Conservation (phyloP, 2,113 vertebrate genomes). For the Actenoides hombroni region DNA sequence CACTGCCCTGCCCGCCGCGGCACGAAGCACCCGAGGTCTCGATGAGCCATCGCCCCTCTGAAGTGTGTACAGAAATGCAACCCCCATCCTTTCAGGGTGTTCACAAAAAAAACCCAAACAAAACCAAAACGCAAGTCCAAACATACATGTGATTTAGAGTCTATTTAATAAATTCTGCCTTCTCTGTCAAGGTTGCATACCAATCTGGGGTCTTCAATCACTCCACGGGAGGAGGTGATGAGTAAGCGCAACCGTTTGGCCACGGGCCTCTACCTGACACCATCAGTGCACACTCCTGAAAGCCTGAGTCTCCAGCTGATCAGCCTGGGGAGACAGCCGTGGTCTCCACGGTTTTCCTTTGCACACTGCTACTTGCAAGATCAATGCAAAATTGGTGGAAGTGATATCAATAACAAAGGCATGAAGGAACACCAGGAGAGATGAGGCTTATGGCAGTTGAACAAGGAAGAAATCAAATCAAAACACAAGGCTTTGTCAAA, state of each 20-base stretch:
- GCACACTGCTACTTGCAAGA: neutral
- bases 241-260: accelerated
- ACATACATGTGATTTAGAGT: accelerated
- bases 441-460: neutral
- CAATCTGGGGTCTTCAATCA: accelerated
- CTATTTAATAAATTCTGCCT: neutral
- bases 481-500: neutral
- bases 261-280: too few species aligned
- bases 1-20: accelerated
- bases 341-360: accelerated
- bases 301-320: neutral
- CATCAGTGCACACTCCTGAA: accelerated
- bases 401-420: neutral
- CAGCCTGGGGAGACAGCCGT: neutral
- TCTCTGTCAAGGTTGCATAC: neutral
- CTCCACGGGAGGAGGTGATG: neutral
- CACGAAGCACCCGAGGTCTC: neutral
- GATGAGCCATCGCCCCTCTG: accelerated
- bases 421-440: accelerated
- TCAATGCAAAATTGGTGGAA: neutral
- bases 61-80: neutral
- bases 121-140: neutral
- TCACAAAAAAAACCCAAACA: neutral
- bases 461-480: neutral
- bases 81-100: neutral